Evolutionary conservation across 2,113 vertebrate genomes (phyloP).

Genomic region (Onychorhynchus coronatus): DNA sequence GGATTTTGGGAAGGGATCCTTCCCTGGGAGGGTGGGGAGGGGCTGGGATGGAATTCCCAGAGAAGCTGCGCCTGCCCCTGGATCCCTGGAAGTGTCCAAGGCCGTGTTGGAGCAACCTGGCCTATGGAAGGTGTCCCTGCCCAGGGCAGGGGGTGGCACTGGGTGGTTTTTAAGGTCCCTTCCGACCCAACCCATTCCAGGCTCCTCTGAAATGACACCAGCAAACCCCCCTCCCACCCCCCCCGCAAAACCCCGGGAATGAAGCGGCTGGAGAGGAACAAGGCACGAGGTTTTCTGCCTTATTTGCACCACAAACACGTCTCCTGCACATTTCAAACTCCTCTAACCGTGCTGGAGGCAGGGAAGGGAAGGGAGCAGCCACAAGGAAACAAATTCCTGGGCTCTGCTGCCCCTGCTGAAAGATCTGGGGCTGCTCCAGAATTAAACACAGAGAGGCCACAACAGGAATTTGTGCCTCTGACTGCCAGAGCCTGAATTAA

Average conservation of each 20-base stretch:
- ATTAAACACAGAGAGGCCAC: background rate
- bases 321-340: fast-evolving
- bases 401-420: background rate
- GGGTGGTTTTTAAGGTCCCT: background rate
- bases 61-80: too few relatives aligned
- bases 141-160: background rate
- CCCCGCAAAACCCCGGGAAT: fast-evolving
- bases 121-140: background rate
- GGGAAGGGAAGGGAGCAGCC: background rate
- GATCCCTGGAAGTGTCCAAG: background rate
- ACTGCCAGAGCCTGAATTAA: background rate
- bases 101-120: fast-evolving
- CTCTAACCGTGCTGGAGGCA: background rate
- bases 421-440: background rate
- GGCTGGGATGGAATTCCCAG: background rate
- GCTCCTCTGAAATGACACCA: background rate
- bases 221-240: background rate
- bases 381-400: background rate
- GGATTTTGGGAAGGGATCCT: background rate
- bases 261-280: background rate
- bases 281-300: fast-evolving
- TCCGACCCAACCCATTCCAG: background rate
- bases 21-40: background rate
- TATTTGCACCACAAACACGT: fast-evolving
- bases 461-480: fast-evolving